Evolutionary conservation across 2,888 invertebrate genomes (phyloP).

Genomic region (Lithophane leautieri): DNA sequence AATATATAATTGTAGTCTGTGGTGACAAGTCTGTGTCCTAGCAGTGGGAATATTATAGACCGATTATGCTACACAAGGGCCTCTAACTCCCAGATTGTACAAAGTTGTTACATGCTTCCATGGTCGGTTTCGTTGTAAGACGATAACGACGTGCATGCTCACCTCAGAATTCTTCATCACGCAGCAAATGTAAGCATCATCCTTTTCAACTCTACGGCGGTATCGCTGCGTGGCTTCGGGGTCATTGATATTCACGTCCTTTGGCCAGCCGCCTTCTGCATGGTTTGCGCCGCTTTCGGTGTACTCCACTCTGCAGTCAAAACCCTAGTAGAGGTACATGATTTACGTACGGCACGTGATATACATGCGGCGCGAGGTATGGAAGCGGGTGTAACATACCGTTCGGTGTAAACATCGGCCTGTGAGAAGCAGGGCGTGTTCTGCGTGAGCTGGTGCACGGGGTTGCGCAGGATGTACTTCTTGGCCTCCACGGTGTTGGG

Average conservation of each 20-base stretch:
- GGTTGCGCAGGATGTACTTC: slow-evolving; percentile 88
- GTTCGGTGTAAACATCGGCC: slow-evolving; percentile 90
- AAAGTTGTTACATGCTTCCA: not conserved
- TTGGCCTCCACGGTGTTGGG: slow-evolving; percentile 74
- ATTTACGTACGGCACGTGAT: no score
- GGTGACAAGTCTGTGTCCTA: no score
- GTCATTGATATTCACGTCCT: slow-evolving; percentile 87
- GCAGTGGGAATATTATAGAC: no score
- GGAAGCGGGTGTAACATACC: slow-evolving; percentile 65
- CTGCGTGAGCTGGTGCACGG: slow-evolving; percentile 86
- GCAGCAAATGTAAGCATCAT: slow-evolving; percentile 93
- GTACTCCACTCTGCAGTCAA: slow-evolving; percentile 88
- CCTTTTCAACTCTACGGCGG: slow-evolving; percentile 55
- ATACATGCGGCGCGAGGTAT: not conserved
- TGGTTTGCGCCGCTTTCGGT: slow-evolving; percentile 91
- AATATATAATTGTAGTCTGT: no score
- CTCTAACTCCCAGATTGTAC: not conserved
- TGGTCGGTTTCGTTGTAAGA: no score
- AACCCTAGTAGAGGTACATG: not conserved
- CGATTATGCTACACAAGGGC: no score
- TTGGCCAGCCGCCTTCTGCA: slow-evolving; percentile 96
- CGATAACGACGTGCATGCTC: slow-evolving; percentile 27
- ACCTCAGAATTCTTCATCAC: slow-evolving; percentile 88
- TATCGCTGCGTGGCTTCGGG: slow-evolving; percentile 55
- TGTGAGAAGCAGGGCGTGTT: slow-evolving; percentile 80